Percentiles rank a stretch among this genome's conserved stretches.
phyloP scores from a whole-genome alignment of 2,888 invertebrate genomes.

The Scaptomyza parva region DNA sequence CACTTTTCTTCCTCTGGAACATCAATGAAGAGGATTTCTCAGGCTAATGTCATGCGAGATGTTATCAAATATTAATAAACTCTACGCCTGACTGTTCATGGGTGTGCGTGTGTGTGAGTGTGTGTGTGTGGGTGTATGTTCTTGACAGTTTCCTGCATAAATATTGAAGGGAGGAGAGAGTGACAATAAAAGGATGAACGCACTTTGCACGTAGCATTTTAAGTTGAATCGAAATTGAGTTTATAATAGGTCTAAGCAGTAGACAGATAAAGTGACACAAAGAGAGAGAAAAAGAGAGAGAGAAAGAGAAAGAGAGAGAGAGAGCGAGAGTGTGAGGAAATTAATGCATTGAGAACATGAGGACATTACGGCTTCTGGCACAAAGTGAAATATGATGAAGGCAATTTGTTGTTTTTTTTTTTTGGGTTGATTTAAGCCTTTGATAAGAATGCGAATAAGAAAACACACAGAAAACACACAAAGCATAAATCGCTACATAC shows the following conservation, averaged over 20 bases:
- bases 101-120: background rate
- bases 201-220: conserved; percentile 48
- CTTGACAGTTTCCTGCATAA: conserved; percentile 34
- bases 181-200: conserved; percentile 36
- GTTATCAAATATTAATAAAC: conserved; percentile 46
- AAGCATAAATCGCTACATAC: conserved; percentile 2
- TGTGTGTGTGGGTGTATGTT: conserved; percentile 12
- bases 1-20: too few relatives aligned
- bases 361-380: conserved; percentile 15
- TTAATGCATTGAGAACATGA: conserved; percentile 20
- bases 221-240: conserved; percentile 50
- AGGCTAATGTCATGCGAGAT: conserved; percentile 15
- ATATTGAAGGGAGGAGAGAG: conserved; percentile 17
- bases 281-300: background rate
- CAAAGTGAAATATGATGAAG: conserved; percentile 74
- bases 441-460: conserved; percentile 39
- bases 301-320: background rate
- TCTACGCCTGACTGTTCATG: background rate
- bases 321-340: too few relatives aligned
- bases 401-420: conserved; percentile 76
- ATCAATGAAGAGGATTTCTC: conserved; percentile 8
- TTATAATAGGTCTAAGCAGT: conserved; percentile 31
- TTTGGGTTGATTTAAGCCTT: conserved; percentile 60
- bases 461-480: conserved; percentile 1
- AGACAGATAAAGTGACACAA: background rate